Base-by-base conservation (phyloP, 1,140 invertebrate genomes). In the Latrodectus geometricus region DNA sequence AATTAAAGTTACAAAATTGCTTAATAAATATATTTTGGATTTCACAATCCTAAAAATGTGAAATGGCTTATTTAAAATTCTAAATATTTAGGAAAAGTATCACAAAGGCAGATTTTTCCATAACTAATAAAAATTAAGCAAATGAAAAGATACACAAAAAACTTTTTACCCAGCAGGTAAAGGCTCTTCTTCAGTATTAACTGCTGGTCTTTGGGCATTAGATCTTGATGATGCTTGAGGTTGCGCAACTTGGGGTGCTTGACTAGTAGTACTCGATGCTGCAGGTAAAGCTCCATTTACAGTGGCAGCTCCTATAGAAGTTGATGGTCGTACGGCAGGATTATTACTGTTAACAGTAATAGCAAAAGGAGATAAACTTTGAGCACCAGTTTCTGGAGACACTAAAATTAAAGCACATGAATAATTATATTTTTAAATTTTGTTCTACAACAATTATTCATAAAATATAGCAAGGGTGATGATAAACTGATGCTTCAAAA, bases 141-240 rank as follows among this genome's bases (percentile, higher is more conserved):
- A 35, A 35, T 35, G 5, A 35, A 35, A 35, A 35, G 35, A 35
- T 35, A 35, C 35, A 35, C 35, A 35, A 3, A 35, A 35, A 35
- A 35, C 35, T 35, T 35, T 35, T 89, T 89, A 92, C 91, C 96
- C 96, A 52, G 94, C 93, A 0, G 96, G 96, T 83, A 97, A 90
- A 0, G 95, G 94, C 89, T 97, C 96, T 90, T 97, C 96, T 20
- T 93, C 90, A 0, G 92, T 89, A 79, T 91, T 89, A 54, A 90
- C 88, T 77, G 88, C 69, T 23, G 70, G 69, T 66, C 85, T 77
- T n/a, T 79, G 77, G 48, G 73, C 80, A 49, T 17, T 56, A 49
- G 85, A 66, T 65, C 76, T 48, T 8, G 65, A 35, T n/a, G 73
- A 52, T 48, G 74, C 17, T 52, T 66, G 48, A 49, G 85, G 54